A percentile compares a stretch with the other conserved stretches of the same genome.
Evolutionary conservation across 2,888 invertebrate species (phyloP).

Genomic region (Autographa gamma): DNA sequence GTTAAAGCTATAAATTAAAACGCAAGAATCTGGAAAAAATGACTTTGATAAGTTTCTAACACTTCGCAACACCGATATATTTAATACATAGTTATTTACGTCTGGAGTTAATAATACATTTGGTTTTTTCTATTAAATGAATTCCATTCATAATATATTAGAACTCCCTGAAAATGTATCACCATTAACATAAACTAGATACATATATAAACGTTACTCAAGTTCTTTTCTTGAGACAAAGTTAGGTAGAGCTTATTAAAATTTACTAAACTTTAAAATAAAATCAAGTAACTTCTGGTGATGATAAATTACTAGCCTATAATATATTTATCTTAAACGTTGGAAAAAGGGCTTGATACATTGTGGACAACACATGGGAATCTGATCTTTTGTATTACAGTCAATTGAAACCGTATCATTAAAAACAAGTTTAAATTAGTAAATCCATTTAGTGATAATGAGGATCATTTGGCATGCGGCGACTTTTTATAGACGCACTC

Average conservation of each 20-base stretch:
- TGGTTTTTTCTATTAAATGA: neutral
- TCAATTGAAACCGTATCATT: neutral
- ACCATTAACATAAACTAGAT: neutral
- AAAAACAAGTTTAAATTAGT: constrained; percentile 19
- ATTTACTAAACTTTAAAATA: too few species aligned
- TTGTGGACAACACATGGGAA: neutral
- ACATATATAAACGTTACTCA: neutral
- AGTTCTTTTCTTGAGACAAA: neutral
- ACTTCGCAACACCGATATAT: constrained; percentile 16
- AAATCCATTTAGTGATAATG: constrained; percentile 28
- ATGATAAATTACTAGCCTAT: too few species aligned
- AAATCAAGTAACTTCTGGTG: too few species aligned
- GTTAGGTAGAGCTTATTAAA: neutral
- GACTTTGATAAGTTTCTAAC: constrained; percentile 29
- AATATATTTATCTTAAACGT: neutral
- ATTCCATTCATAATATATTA: constrained; percentile 18
- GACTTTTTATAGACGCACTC: constrained; percentile 39
- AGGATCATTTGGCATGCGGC: constrained; percentile 39
- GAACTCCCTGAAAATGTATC: neutral
- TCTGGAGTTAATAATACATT: constrained; percentile 16
- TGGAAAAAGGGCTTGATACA: neutral
- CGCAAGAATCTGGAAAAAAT: constrained; percentile 12
- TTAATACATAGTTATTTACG: constrained; percentile 26
- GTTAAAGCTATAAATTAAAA: constrained; percentile 18
- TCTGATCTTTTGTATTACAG: neutral